phyloP scores from a whole-genome alignment of 2,113 vertebrate genomes.

The Chloropsis cyanopogon region DNA sequence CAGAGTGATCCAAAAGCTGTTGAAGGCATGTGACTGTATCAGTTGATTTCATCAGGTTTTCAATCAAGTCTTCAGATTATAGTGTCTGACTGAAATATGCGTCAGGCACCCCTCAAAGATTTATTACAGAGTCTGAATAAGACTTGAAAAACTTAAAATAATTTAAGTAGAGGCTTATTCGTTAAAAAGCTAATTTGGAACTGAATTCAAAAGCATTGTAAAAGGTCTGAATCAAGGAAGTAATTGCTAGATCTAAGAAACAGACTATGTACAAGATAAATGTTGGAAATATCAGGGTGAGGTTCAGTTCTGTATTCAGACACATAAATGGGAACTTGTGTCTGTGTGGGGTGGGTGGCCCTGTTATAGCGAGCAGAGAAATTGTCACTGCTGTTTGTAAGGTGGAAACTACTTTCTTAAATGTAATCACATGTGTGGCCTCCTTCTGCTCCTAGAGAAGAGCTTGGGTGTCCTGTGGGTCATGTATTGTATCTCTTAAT shows the following conservation, averaged over 20 bases:
- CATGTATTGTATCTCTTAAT: neutral
- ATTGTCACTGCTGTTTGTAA: neutral
- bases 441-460: neutral
- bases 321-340: accelerated
- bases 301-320: neutral
- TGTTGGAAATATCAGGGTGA: neutral
- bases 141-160: neutral
- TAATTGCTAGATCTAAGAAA: neutral
- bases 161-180: neutral
- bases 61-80: neutral
- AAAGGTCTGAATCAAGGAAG: neutral
- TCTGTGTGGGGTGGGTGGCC: neutral
- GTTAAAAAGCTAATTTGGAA: neutral
- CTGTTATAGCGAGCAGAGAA: neutral
- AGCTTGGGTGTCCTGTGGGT: neutral
- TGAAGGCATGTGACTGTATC: neutral
- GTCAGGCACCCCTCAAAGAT: neutral
- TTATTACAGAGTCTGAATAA: neutral
- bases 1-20: neutral
- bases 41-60: neutral
- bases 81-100: neutral
- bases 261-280: neutral
- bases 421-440: neutral
- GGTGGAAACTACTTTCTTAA: neutral
- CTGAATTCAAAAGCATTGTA: neutral